Conservation (phyloP, 2,113 vertebrate genomes). For the Hypocryptadius cinnamomeus region DNA sequence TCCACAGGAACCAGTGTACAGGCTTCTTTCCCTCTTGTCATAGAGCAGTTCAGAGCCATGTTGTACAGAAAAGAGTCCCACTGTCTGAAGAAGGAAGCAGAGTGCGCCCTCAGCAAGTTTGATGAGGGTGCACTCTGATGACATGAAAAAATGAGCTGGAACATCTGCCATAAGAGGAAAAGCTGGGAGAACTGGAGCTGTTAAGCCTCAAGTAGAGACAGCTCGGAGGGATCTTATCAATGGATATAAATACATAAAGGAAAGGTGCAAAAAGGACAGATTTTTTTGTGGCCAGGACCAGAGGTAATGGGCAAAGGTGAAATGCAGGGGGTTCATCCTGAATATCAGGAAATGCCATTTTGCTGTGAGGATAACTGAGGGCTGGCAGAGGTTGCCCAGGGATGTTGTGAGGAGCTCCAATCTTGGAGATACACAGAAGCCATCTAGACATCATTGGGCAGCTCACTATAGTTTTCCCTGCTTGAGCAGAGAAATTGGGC, state of each 20-base stretch:
- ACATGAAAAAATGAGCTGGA: not conserved
- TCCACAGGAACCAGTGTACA: fast-evolving
- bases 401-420: fast-evolving
- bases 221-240: fast-evolving
- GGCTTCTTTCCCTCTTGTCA: not conserved
- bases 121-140: no score
- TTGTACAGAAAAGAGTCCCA: not conserved
- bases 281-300: fast-evolving
- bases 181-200: not conserved
- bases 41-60: not conserved
- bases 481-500: not conserved
- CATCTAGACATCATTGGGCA: not conserved
- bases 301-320: not conserved
- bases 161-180: not conserved
- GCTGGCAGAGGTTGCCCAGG: not conserved
- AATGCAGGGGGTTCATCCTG: not conserved
- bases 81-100: not conserved
- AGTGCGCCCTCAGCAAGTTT: not conserved
- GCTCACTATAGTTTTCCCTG: fast-evolving
- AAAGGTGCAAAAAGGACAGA: not conserved
- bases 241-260: not conserved
- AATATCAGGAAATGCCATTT: not conserved
- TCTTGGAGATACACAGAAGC: not conserved
- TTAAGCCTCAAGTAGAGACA: not conserved
- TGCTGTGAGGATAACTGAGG: not conserved